phyloP scores from a whole-genome alignment of 2,888 invertebrate species.

The Chloroclysta siterata region DNA sequence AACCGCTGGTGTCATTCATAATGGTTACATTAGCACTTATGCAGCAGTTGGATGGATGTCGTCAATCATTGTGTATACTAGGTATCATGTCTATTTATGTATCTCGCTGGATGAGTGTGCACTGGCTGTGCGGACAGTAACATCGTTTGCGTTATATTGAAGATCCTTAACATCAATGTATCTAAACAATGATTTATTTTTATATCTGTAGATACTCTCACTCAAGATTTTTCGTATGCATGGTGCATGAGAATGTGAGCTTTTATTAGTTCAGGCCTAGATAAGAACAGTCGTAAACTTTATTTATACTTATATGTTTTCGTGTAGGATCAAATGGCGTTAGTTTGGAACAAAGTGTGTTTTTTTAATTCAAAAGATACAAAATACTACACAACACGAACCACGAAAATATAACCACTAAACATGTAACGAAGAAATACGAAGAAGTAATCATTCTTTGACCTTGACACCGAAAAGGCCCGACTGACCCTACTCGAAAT shows the following conservation, averaged over 20 bases:
- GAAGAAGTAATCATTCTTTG: slow-evolving; percentile 19
- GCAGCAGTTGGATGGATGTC: slow-evolving; percentile 24
- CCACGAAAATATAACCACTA: not conserved
- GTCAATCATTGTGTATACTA: slow-evolving; percentile 27
- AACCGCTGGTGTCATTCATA: slow-evolving; percentile 33
- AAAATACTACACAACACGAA: not conserved
- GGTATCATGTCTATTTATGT: slow-evolving; percentile 42
- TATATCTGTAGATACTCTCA: not conserved
- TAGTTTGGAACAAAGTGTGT: not conserved
- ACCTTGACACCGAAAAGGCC: slow-evolving; percentile 37
- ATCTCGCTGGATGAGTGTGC: slow-evolving; percentile 13
- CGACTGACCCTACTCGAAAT: slow-evolving; percentile 31
- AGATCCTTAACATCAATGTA: not conserved
- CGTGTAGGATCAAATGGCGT: not conserved
- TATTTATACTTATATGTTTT: not conserved
- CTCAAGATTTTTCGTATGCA: not conserved
- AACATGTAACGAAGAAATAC: not conserved
- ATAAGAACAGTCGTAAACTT: slow-evolving; percentile 3
- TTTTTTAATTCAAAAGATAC: not conserved
- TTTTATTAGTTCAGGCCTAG: not conserved
- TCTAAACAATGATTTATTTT: not conserved
- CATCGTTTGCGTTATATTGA: not conserved
- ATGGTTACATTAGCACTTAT: slow-evolving; percentile 43
- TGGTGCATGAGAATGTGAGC: not conserved
- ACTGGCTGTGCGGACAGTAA: slow-evolving; percentile 4